Evolutionary conservation across 2,797 vertebrate genomes (phyloP), one percentile per base, ranked within the genome.

Genomic region (Nannoperca australis): DNA sequence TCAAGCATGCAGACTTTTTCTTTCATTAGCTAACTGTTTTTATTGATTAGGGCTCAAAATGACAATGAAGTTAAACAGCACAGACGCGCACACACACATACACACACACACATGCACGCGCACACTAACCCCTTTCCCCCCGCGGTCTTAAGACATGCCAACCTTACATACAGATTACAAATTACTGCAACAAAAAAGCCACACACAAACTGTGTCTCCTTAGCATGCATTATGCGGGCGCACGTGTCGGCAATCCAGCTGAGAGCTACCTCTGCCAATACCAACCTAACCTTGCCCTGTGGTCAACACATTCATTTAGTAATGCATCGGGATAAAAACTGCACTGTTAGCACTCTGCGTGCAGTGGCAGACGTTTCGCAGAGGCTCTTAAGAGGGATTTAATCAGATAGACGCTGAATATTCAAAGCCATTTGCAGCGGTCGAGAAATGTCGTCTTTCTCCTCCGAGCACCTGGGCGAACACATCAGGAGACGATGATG

Each of bases 391-490:
- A 93, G 89, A 90, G 85, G 88, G 81, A 91, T 89, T 94, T 93
- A 93, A 93, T 92, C 93, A 93, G 89, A 91, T 88, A 86, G 61
- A 82, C 84, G 54, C 88, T 94, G 93, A 95, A 94, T 94, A 94
- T 95, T 94, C 93, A 95, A 76, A 87, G 82, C 87, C 93, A 91
- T 89, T 93, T 92, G 89, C 84, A 72, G 88, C 81, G 84, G 92
- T 92, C 86, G 88, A 94, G 89, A 91, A 81, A 79, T 58, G 75
- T 54, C 54, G 73, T 81, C 75, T 85, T 76, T 81, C 82, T 80
- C 64, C 70, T 78, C 65, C 42, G 14, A 90, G 88, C 89, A 94
- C 93, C 93, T 94, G 92, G 89, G 84, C 30, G 76, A 63, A 78
- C 73, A 79, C 75, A 82, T 73, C 85, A 60, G 74, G 42, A 78